phyloP scores from a whole-genome alignment of 2,113 vertebrate species.

The Mormyrus iriodes region DNA sequence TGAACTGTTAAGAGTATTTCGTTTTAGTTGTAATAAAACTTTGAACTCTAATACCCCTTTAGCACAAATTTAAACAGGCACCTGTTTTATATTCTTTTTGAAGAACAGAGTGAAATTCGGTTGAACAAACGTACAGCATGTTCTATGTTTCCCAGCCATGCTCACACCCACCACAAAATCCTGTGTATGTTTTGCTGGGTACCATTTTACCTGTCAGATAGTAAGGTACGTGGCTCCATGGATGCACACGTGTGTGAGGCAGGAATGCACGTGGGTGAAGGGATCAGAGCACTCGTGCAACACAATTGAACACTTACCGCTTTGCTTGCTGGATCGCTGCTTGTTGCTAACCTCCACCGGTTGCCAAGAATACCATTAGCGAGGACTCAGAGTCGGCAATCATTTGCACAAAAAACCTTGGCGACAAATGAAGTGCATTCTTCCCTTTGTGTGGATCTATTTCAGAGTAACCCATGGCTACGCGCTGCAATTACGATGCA shows the following conservation, averaged over 20 bases:
- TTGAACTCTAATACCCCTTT: neutral
- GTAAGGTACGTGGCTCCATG: neutral
- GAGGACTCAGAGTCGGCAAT: neutral
- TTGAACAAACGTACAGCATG: neutral
- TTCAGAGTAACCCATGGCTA: conserved; percentile 14
- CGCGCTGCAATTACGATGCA: conserved; percentile 1
- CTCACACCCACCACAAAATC: neutral
- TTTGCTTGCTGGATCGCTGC: neutral
- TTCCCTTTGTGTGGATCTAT: conserved; percentile 13
- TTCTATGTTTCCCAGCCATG: neutral
- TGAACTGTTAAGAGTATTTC: neutral
- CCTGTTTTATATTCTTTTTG: neutral
- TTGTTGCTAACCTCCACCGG: neutral
- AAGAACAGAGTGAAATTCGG: neutral
- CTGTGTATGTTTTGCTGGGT: neutral
- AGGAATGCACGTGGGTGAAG: neutral
- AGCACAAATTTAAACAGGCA: neutral
- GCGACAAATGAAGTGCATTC: conserved; percentile 14
- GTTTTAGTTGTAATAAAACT: neutral
- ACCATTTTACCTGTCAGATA: neutral
- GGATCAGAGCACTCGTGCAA: neutral
- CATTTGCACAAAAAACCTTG: conserved; percentile 3
- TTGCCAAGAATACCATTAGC: conserved; percentile 12
- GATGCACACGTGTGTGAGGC: neutral
- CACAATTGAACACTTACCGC: neutral